Evolutionary conservation across 2,113 vertebrate genomes (phyloP), one percentile per base, ranked within the genome.

Genomic region (Sander vitreus): DNA sequence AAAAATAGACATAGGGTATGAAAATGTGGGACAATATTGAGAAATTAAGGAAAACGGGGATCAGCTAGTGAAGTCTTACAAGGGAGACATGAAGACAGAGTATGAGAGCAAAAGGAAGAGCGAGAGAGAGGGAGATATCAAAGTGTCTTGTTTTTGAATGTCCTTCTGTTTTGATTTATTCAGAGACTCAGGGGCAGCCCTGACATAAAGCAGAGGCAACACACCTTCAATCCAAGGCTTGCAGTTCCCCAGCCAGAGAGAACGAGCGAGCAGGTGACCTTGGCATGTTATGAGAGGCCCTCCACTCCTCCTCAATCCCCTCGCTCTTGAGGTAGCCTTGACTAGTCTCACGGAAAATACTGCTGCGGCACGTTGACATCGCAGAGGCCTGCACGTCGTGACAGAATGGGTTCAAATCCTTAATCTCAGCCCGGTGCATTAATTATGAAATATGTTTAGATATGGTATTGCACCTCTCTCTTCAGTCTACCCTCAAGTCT

Each of bases 371-470:
- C 3, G 33, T 16, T 36, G 64, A 63, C 64, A 11, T 60, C 53
- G 21, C 53, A 21, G 53, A 66, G 60, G n/a, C n/a, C 15, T 2
- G 15, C 27, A 0, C 27, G 0, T 27, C 10, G 19, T 87, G 89
- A 89, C 85, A 89, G 83, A 89, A 81, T 74, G 55, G 83, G 78
- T 88, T 85, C 62, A 88, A 69, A 76, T 86, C 39, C 68, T 67
- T 68, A 67, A 84, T 83, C 68, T 64, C 50, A 21, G n/a, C 43
- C 50, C 23, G 5, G 6, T 67, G n/a, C 27, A 57, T 80, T 83
- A 76, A 89, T 79, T 75, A 88, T 64, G 51, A 65, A 79, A 27
- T 1, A 47, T 6, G 23, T 84, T 78, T 69, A 60, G 58, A 70
- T 60, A n/a, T 18, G 30, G 51, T 68, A 43, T 5, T 19, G 19